Evolutionary conservation across 2,797 vertebrate genomes (phyloP), one percentile per base, ranked within the genome.

Genomic region (Poeciliopsis presidionis): DNA sequence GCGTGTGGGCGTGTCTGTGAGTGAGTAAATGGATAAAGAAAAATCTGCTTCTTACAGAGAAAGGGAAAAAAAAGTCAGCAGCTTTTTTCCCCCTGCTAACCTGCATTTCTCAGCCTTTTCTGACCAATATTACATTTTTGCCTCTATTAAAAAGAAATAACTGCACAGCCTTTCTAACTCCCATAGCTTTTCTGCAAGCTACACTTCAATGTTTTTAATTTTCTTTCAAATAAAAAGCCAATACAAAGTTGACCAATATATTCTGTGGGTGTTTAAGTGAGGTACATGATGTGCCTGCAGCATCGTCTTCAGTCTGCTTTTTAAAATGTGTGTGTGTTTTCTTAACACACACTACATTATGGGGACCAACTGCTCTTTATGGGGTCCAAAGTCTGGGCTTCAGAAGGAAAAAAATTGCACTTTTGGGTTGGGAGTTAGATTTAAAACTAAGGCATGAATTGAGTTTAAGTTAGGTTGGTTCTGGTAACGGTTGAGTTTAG

Each of bases 111-210:
- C 76, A 75, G 80, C 45, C 39, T 75, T 86, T 86, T 74, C 71
- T 75, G 77, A 83, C 79, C 78, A 79, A 85, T 89, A 88, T 91
- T 81, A 87, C 74, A 85, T 88, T 86, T 81, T 53, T 82, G 72
- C 71, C 75, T 73, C n/a, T 47, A 75, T 86, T 84, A 45, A 86
- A 84, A 83, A 86, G 74, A 67, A 72, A 69, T 33, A 67, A 46
- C 4, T 72, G 36, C 36, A 39, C 14, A 78, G 12, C 82, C 80
- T 86, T 86, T 84, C 75, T 51, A 63, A 71, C 45, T 80, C 74
- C 78, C 55, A 9, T 76, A 55, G 80, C 16, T 70, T 67, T 82
- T 75, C 69, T 90, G 78, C 63, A 51, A 80, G 80, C 67, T 55
- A 65, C 25, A 85, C 76, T 69, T 63, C 46, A 83, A 74, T 82